phyloP scores from a whole-genome alignment of 2,797 vertebrate species.

The Lindbergichthys nudifrons region DNA sequence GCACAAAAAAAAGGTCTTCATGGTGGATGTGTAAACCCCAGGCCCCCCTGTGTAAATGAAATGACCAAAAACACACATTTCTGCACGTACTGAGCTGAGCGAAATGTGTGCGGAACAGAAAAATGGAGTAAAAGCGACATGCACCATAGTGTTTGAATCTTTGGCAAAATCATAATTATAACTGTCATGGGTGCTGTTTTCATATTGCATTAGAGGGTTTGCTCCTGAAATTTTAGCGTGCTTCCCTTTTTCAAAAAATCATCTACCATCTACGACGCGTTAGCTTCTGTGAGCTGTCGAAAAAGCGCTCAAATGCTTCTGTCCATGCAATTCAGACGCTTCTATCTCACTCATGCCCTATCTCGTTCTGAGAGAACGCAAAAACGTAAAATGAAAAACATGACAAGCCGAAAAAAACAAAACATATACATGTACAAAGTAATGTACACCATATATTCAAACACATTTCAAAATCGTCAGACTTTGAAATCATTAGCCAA shows the following conservation, averaged over 20 bases:
- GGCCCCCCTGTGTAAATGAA: constrained; percentile 1
- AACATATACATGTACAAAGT: constrained; percentile 82
- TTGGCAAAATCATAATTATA: constrained; percentile 78
- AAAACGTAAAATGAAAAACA: constrained; percentile 58
- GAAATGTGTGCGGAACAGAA: constrained; percentile 10
- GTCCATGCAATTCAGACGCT: constrained; percentile 68
- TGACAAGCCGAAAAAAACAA: constrained; percentile 69
- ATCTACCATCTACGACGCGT: constrained; percentile 60
- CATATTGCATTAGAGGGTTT: constrained; percentile 76
- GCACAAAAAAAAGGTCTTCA: not conserved
- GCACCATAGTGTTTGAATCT: constrained; percentile 73
- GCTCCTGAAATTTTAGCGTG: constrained; percentile 38
- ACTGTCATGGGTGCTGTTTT: constrained; percentile 70
- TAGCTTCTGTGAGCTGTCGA: constrained; percentile 14
- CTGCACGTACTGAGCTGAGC: constrained; percentile 26
- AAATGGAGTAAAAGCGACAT: constrained; percentile 49
- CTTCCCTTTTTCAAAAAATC: constrained; percentile 49
- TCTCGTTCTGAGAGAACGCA: constrained; percentile 61
- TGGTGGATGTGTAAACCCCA: not conserved
- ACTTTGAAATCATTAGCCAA: constrained; percentile 86
- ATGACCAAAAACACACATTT: constrained; percentile 1
- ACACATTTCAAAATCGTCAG: constrained; percentile 80
- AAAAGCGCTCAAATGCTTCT: constrained; percentile 35
- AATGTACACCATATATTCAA: constrained; percentile 87
- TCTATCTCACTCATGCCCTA: constrained; percentile 63